These are phyloP conservation scores for Margarornis squamiger DNA, from an alignment of 2,797 vertebrate genomes.

Conservation along the genomic window DNA sequence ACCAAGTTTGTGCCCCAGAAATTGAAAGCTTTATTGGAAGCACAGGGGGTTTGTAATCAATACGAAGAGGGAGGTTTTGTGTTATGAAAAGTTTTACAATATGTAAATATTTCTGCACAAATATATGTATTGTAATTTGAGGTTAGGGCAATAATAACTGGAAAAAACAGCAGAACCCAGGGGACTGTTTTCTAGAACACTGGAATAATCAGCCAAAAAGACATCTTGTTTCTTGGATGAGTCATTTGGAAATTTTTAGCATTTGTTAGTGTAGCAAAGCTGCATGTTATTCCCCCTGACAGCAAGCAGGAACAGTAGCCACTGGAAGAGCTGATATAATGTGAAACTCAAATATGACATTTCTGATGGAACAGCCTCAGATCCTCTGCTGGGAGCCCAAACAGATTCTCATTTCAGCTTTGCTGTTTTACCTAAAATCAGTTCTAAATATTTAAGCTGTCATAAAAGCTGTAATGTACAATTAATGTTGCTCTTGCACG, in stretches of 20 bases:
- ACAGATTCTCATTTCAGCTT: not conserved
- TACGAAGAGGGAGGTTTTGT: not conserved
- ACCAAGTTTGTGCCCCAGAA: not conserved
- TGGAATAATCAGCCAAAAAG: not conserved
- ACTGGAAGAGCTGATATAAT: not conserved
- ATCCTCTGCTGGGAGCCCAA: not conserved
- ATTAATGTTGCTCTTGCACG: not conserved
- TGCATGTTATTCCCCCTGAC: not conserved
- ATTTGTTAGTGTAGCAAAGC: not conserved
- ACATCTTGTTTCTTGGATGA: not conserved
- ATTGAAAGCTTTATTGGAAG: not conserved
- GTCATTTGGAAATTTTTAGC: conserved; percentile 1
- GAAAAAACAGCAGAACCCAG: not conserved
- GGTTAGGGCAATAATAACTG: not conserved
- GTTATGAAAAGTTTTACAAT: not conserved
- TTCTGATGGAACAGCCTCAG: not conserved
- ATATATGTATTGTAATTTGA: not conserved
- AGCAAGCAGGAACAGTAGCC: not conserved
- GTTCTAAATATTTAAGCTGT: not conserved
- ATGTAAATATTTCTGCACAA: not conserved
- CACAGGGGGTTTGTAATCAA: not conserved
- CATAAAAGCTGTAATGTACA: not conserved
- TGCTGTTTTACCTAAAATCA: not conserved
- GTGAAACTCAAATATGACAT: not conserved
- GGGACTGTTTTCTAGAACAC: not conserved